Percentiles rank a stretch among this genome's conserved stretches.
phyloP scores from a whole-genome alignment of 2,888 invertebrate species.

The Eupeodes luniger region DNA sequence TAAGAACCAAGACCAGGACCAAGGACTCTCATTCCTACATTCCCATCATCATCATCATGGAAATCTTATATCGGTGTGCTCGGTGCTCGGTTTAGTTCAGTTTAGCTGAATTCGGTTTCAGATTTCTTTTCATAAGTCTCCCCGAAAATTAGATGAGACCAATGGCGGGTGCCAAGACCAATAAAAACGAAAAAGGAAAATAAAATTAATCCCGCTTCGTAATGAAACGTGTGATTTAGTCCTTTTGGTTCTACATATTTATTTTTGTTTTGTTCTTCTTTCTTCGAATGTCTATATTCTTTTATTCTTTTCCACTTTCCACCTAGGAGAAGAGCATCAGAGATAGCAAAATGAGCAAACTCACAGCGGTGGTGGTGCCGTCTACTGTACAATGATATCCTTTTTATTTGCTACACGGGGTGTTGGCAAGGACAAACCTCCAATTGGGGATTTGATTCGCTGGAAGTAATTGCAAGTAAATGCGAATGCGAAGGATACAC shows the following conservation, averaged over 20 bases:
- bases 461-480: conserved; percentile 75
- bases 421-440: conserved; percentile 75
- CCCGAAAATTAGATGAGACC: conserved; percentile 73
- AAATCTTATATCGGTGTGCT: conserved; percentile 29
- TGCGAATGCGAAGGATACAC: conserved; percentile 60
- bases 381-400: conserved; percentile 61
- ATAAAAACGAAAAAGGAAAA: conserved; percentile 75
- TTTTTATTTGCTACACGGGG: conserved; percentile 75
- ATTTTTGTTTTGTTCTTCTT: background rate
- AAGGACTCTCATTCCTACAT: background rate
- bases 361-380: background rate
- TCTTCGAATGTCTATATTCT: conserved; percentile 43
- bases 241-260: conserved; percentile 27
- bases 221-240: conserved; percentile 76
- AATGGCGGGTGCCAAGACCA: conserved; percentile 74
- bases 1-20: conserved; percentile 27
- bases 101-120: conserved; percentile 21
- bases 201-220: conserved; percentile 75
- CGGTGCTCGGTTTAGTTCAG: conserved; percentile 7
- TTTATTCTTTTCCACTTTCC: conserved; percentile 41
- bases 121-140: conserved; percentile 67
- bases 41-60: conserved; percentile 3
- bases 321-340: conserved; percentile 43
- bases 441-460: conserved; percentile 74
- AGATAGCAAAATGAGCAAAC: conserved; percentile 47